Evolutionary conservation across 2,113 vertebrate species (phyloP).

Genomic region (Phalacrocorax aristotelis): DNA sequence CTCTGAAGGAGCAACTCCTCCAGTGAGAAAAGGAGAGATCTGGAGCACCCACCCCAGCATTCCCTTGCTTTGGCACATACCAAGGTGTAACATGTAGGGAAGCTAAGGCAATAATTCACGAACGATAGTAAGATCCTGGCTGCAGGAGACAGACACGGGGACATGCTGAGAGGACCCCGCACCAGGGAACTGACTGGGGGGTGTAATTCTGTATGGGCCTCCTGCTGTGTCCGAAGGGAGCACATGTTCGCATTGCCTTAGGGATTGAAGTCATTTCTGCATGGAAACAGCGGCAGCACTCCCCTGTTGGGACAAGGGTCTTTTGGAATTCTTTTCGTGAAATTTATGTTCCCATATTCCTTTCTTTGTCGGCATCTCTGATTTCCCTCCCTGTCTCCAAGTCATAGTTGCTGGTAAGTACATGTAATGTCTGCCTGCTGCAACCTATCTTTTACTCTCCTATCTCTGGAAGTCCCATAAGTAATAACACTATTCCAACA

Average conservation of each 20-base stretch:
- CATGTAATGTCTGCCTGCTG: neutral
- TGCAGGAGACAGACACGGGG: neutral
- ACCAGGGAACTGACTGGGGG: neutral
- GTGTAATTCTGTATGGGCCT: neutral
- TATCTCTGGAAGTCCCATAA: neutral
- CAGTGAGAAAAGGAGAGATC: neutral
- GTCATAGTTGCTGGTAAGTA: neutral
- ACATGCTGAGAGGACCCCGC: neutral
- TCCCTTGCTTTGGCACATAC: neutral
- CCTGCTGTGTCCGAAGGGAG: neutral
- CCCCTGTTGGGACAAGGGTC: neutral
- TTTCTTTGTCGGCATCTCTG: neutral
- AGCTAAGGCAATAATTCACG: neutral
- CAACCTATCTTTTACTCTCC: neutral
- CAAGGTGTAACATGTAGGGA: neutral
- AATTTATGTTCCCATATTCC: neutral
- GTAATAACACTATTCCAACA: neutral
- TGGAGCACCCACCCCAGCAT: neutral
- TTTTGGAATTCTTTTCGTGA: neutral
- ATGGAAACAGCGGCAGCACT: neutral
- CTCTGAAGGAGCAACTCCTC: neutral
- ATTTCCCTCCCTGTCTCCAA: neutral
- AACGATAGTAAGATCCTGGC: neutral
- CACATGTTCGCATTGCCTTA: neutral
- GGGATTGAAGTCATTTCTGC: neutral